Base-by-base conservation (phyloP, 2,888 invertebrate species). In the Patella caerulea region DNA sequence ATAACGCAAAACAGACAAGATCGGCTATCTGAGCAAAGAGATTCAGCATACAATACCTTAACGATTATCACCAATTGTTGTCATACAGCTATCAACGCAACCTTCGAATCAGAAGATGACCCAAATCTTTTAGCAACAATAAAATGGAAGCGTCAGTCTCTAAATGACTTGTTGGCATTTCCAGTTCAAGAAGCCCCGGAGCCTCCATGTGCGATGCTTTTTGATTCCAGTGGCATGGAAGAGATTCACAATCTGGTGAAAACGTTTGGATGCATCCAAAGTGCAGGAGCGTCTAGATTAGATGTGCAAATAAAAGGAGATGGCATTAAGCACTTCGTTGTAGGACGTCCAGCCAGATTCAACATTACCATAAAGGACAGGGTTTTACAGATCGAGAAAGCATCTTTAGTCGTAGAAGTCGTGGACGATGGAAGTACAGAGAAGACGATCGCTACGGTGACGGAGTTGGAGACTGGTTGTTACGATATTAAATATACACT, bases 241-340 rank as follows among this genome's bases (percentile, higher is more conserved):
- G 85, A 85, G 19, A 81, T 88, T 29, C 87, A 87, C 78, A 89
- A 88, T 78, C 85, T 85, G 56, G 80, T 92, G 34, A 81, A 85
- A 45, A 88, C 85, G 69, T 82, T 91, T 17, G 92, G 92, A 12
- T 84, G 84, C 75, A 85, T 92, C 9, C 88, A 89, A 75, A 90
- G 90, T 54, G 92, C 90, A 82, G 89, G 91, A 81, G 92, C 92
- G 17, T 88, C 92, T 71, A 90, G 92, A 2, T 89, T 88, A 79
- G 91, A 92, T 83, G 91, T 91, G 0, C 89, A 88, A 29, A 92
- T 91, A 19, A 89, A 88, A 12, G 92, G 92, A 11, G 92, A 92
- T 78, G 91, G 91, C 12, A 85, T 92, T 72, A 90, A 88, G 78
- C 87, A 88, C 69, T 91, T 91, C 78, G 87, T 86, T 73, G 87